These are phyloP conservation scores for Anguilla japonica DNA, from an alignment of 2,113 vertebrate species.

Conservation along the genomic window DNA sequence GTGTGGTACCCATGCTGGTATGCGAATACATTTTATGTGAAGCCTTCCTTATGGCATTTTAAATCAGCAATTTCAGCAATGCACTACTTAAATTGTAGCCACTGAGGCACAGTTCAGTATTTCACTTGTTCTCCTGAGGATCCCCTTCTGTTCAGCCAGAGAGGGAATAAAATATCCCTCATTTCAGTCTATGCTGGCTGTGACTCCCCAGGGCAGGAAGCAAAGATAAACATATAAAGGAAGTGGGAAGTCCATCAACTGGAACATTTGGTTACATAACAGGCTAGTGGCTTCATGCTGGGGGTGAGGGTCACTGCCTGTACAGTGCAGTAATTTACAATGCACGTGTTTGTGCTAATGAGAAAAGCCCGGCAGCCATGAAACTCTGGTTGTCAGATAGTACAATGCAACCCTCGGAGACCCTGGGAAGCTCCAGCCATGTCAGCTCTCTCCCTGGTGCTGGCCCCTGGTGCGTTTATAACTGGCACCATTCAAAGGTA, in stretches of 20 bases:
- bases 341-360: background rate
- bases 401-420: background rate
- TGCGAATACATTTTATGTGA: background rate
- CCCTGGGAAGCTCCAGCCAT: background rate
- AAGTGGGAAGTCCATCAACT: constrained; percentile 3
- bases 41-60: background rate
- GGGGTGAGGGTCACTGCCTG: constrained; percentile 5
- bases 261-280: constrained; percentile 1
- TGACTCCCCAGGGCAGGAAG: background rate
- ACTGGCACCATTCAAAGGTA: constrained; percentile 10
- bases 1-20: background rate
- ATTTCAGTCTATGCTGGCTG: background rate
- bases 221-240: background rate
- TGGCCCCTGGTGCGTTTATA: background rate
- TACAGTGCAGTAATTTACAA: constrained; percentile 3
- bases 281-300: background rate
- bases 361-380: background rate
- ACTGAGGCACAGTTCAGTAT: background rate
- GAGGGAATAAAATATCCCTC: background rate
- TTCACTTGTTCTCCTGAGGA: background rate
- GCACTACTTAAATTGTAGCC: background rate
- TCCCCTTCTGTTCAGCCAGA: background rate
- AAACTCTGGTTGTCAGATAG: background rate
- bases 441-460: background rate
- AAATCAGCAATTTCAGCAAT: background rate